A percentile compares a stretch with the other conserved stretches of the same genome.
phyloP scores from a whole-genome alignment of 1,140 invertebrate genomes.

The Sycobia sp. region DNA sequence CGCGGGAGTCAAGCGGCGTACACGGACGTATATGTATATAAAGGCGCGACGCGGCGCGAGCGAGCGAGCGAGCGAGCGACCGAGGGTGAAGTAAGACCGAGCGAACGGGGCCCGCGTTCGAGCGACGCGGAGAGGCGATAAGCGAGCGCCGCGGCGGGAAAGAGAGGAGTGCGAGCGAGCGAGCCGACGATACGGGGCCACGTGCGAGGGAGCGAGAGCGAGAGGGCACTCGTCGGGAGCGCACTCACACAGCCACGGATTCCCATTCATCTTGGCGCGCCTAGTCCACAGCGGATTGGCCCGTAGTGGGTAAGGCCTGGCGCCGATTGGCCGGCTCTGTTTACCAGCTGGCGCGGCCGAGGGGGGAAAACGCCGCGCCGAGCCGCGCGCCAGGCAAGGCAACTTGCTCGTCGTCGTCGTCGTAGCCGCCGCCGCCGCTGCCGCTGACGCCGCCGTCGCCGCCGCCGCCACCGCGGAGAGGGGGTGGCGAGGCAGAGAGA shows the following conservation, averaged over 20 bases:
- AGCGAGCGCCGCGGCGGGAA: neutral
- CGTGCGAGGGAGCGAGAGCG: conserved; percentile 33
- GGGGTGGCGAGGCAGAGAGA: neutral
- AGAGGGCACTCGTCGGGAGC: conserved; percentile 30
- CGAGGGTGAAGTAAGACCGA: too few species aligned
- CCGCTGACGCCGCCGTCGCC: neutral
- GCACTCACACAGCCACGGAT: conserved; percentile 36
- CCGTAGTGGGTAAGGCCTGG: conserved; percentile 19
- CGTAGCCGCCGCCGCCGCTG: conserved; percentile 14
- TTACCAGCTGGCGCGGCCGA: conserved; percentile 56
- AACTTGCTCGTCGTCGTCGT: too few species aligned
- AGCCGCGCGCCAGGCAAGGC: conserved; percentile 9
- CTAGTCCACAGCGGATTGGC: conserved; percentile 43
- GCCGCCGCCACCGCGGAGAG: neutral
- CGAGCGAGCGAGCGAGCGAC: too few species aligned
- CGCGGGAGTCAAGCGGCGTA: too few species aligned
- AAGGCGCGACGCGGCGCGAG: too few species aligned
- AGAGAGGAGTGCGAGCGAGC: conserved; percentile 3
- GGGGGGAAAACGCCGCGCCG: conserved; percentile 53
- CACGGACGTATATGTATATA: too few species aligned
- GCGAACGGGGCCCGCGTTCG: too few species aligned
- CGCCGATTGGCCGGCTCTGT: conserved; percentile 57
- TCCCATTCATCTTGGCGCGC: conserved; percentile 63
- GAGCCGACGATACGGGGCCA: neutral
- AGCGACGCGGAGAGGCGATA: too few species aligned